Conservation (phyloP, 2,797 vertebrate genomes). For the Lerista edwardsae region DNA sequence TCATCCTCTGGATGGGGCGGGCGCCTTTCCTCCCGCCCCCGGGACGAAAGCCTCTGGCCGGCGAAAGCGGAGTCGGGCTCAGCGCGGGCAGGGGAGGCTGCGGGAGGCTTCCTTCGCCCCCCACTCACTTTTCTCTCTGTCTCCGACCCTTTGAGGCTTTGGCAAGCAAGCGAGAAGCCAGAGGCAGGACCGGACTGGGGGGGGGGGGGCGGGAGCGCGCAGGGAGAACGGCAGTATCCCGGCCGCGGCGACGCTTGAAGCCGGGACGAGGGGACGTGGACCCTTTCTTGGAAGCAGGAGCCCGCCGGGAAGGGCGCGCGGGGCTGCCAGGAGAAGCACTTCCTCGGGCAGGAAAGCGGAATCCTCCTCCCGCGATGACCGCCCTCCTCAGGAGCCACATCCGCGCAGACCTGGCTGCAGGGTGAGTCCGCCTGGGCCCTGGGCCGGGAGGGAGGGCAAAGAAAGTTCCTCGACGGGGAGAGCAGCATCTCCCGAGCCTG, state of each 20-base stretch:
- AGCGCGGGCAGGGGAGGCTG: background rate
- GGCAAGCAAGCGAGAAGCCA: background rate
- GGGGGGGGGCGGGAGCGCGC: too few relatives aligned
- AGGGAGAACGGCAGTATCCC: background rate
- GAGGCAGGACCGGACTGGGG: background rate
- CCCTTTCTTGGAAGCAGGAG: background rate
- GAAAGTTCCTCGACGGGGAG: background rate
- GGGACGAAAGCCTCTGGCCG: background rate
- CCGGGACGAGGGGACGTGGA: background rate
- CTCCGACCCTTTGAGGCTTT: background rate
- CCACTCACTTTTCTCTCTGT: background rate
- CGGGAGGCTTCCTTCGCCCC: too few relatives aligned
- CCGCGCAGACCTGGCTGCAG: too few relatives aligned
- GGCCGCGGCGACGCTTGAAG: background rate
- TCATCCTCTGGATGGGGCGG: background rate
- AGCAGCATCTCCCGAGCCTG: too few relatives aligned
- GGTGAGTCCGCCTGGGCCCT: background rate
- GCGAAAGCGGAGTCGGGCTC: too few relatives aligned
- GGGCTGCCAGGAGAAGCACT: too few relatives aligned
- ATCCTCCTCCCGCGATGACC: too few relatives aligned
- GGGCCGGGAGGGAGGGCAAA: background rate
- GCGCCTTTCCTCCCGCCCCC: background rate
- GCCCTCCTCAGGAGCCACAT: too few relatives aligned
- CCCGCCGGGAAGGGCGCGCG: background rate
- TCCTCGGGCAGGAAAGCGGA: too few relatives aligned